A percentile compares a stretch with the other conserved stretches of the same genome.
phyloP scores from a whole-genome alignment of 2,888 invertebrate species.

The Drosophila siamana region DNA sequence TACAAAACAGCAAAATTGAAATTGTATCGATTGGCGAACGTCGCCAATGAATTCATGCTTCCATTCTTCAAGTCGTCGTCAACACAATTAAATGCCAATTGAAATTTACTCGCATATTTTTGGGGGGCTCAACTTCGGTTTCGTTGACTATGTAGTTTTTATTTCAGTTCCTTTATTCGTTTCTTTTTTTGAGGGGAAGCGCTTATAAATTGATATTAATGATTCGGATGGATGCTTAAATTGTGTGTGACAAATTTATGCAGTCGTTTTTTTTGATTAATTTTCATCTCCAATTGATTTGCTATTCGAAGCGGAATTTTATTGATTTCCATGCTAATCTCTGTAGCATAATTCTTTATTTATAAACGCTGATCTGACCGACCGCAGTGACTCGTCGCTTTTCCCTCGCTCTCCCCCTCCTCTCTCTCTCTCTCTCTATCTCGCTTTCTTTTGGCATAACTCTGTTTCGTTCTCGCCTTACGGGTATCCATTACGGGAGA shows the following conservation, averaged over 20 bases:
- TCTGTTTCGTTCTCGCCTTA: constrained; percentile 5
- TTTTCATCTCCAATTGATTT: constrained; percentile 51
- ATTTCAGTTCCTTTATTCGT: too few relatives aligned
- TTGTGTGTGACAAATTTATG: constrained; percentile 70
- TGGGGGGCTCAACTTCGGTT: background rate
- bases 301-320: constrained; percentile 20
- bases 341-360: constrained; percentile 61
- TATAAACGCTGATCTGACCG: constrained; percentile 61
- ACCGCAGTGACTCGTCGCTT: constrained; percentile 23
- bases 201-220: constrained; percentile 73
- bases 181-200: constrained; percentile 33
- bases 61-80: constrained; percentile 33
- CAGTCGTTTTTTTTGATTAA: constrained; percentile 59
- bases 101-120: constrained; percentile 58
- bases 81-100: constrained; percentile 78
- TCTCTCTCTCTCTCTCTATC: too few relatives aligned
- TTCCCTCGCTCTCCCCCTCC: too few relatives aligned
- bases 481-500: constrained; percentile 55
- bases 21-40: constrained; percentile 75
- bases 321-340: constrained; percentile 61
- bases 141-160: constrained; percentile 4
- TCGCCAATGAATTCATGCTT: constrained; percentile 64
- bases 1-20: constrained; percentile 39
- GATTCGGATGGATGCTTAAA: constrained; percentile 52
- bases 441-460: background rate